Conservation (phyloP, 2,888 invertebrate genomes). For the Nymphalis polychloros region DNA sequence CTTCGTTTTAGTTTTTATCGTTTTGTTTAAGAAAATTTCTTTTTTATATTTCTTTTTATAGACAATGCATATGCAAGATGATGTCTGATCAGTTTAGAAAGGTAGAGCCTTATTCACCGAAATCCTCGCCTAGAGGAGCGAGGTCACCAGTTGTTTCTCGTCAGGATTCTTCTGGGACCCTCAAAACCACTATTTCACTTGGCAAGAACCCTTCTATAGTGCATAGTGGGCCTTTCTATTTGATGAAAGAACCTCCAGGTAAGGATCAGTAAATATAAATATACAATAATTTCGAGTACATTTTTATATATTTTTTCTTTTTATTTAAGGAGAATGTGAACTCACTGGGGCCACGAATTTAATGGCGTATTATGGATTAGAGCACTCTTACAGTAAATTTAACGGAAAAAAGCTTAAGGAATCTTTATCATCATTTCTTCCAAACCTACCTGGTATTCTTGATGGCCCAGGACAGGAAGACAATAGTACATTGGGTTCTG, state of each 20-base stretch:
- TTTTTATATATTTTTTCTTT: background rate
- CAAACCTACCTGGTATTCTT: slow-evolving; percentile 96
- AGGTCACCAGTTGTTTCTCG: slow-evolving; percentile 97
- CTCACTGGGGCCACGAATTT: slow-evolving; percentile 97
- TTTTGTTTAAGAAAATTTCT: slow-evolving; percentile 67
- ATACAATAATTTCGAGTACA: background rate
- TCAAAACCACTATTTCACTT: slow-evolving; percentile 98
- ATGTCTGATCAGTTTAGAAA: slow-evolving; percentile 96
- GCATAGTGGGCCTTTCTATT: slow-evolving; percentile 98
- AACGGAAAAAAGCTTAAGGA: slow-evolving; percentile 98
- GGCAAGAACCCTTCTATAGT: slow-evolving; percentile 98
- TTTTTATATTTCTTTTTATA: slow-evolving; percentile 62
- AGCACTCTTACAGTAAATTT: slow-evolving; percentile 98
- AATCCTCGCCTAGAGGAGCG: slow-evolving; percentile 95
- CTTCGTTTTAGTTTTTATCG: slow-evolving; percentile 64
- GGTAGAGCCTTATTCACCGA: slow-evolving; percentile 96
- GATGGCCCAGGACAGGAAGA: slow-evolving; percentile 94
- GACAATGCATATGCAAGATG: slow-evolving; percentile 87
- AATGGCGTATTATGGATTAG: slow-evolving; percentile 97
- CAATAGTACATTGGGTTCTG: slow-evolving; percentile 93
- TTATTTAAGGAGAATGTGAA: slow-evolving; percentile 89
- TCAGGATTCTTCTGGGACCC: slow-evolving; percentile 97
- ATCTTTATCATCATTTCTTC: slow-evolving; percentile 96
- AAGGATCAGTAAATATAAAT: slow-evolving; percentile 43
- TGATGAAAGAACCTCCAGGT: slow-evolving; percentile 98